Evolutionary conservation across 2,888 invertebrate genomes (phyloP).

Genomic region (Zhengitettix transpicula): DNA sequence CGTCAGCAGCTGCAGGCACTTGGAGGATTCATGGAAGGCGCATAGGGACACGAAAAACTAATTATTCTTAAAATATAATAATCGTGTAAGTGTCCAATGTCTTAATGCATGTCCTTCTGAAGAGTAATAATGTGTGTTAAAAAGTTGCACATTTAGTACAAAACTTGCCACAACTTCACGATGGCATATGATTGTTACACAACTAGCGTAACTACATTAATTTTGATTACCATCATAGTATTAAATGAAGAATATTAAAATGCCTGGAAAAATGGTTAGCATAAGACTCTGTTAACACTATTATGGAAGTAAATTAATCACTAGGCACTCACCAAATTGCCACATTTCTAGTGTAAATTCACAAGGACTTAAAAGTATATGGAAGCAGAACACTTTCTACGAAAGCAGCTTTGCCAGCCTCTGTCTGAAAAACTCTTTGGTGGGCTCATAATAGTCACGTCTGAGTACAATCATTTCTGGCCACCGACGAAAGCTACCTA

Average conservation of each 20-base stretch:
- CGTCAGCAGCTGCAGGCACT: not conserved
- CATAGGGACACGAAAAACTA: not conserved
- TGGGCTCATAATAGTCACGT: constrained; percentile 67
- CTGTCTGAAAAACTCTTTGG: constrained; percentile 53
- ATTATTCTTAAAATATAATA: not conserved
- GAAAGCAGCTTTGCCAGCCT: constrained; percentile 4
- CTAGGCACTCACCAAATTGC: not conserved
- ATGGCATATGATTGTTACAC: too few species aligned
- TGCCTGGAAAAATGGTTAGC: not conserved
- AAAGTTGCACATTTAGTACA: not conserved
- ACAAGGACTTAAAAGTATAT: not conserved
- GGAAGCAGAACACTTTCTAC: not conserved
- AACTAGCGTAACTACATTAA: too few species aligned
- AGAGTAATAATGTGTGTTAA: not conserved
- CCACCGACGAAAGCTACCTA: constrained; percentile 49
- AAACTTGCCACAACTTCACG: too few species aligned
- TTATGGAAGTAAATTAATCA: not conserved
- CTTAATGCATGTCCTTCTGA: not conserved
- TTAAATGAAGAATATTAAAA: not conserved
- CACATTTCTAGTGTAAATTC: not conserved
- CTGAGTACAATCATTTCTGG: constrained; percentile 60
- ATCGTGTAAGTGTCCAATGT: not conserved
- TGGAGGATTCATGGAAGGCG: not conserved
- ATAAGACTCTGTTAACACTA: not conserved
- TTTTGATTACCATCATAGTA: not conserved